Conservation (phyloP, 1,140 invertebrate species). For the Eumeta japonica region DNA sequence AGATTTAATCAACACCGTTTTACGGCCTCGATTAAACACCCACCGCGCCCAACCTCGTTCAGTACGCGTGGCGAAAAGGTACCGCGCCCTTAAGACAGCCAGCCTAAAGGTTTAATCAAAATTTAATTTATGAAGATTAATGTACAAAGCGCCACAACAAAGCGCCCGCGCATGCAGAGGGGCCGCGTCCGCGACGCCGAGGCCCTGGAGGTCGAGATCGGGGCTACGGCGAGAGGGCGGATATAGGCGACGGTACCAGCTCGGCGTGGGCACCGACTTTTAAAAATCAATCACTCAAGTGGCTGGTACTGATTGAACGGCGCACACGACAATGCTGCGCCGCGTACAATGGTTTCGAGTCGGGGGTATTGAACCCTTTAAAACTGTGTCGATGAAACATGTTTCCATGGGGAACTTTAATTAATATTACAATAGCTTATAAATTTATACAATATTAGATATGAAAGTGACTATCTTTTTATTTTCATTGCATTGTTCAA, state of each 20-base stretch:
- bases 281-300: constrained; percentile 45
- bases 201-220: constrained; percentile 6
- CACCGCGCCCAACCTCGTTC: too few species aligned
- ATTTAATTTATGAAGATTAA: constrained; percentile 30
- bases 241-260: constrained; percentile 32
- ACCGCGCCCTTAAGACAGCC: neutral
- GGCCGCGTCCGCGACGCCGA: constrained; percentile 19
- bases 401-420: too few species aligned
- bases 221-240: constrained; percentile 10
- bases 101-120: constrained; percentile 20
- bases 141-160: constrained; percentile 15
- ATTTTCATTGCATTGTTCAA: too few species aligned
- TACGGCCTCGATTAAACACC: too few species aligned
- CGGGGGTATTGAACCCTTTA: neutral
- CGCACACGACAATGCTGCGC: constrained; percentile 14
- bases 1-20: too few species aligned
- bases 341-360: neutral
- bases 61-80: neutral
- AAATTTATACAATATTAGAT: too few species aligned
- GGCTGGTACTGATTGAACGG: constrained; percentile 48
- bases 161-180: constrained; percentile 20
- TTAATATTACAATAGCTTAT: too few species aligned
- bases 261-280: constrained; percentile 25
- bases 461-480: too few species aligned
- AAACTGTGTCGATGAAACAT: too few species aligned